A percentile compares a stretch with the other conserved stretches of the same genome.
Evolutionary conservation across 2,888 invertebrate species (phyloP).

Genomic region (Drosophila lacicola): DNA sequence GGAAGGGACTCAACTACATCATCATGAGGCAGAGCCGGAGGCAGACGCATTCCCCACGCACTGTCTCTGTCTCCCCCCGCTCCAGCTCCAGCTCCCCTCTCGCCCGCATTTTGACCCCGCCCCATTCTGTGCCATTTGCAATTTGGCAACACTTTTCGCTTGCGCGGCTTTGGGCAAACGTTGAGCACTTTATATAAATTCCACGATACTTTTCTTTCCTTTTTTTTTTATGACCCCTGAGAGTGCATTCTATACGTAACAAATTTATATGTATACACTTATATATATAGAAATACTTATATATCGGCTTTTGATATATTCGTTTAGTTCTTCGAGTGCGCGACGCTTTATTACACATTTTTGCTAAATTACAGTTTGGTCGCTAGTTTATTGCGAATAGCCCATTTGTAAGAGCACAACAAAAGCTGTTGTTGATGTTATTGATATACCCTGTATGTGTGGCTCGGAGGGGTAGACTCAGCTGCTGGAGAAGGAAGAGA

Average conservation of each 20-base stretch:
- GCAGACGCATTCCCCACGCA: conserved; percentile 60
- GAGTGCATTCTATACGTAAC: conserved; percentile 62
- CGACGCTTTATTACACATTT: conserved; percentile 71
- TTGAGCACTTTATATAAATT: conserved; percentile 77
- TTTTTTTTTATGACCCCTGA: conserved; percentile 70
- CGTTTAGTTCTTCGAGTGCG: conserved; percentile 35
- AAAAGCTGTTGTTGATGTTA: conserved; percentile 26
- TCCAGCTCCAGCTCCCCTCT: background rate
- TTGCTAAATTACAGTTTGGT: conserved; percentile 80
- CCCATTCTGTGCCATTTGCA: conserved; percentile 62
- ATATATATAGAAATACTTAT: conserved; percentile 16
- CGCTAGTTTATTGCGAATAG: conserved; percentile 69
- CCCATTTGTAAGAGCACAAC: conserved; percentile 47
- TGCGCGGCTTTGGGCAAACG: conserved; percentile 62
- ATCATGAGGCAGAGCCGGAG: conserved; percentile 32
- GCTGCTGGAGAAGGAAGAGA: no score
- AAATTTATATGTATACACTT: conserved; percentile 19
- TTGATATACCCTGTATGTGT: conserved; percentile 26
- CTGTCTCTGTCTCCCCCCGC: conserved; percentile 32
- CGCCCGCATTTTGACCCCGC: background rate
- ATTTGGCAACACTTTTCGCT: conserved; percentile 78
- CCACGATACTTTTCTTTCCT: conserved; percentile 72
- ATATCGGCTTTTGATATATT: conserved; percentile 77
- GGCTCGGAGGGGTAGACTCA: no score
- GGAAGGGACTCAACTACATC: conserved; percentile 42